phyloP scores from a whole-genome alignment of 2,797 vertebrate genomes.

The Austrolebias charrua region DNA sequence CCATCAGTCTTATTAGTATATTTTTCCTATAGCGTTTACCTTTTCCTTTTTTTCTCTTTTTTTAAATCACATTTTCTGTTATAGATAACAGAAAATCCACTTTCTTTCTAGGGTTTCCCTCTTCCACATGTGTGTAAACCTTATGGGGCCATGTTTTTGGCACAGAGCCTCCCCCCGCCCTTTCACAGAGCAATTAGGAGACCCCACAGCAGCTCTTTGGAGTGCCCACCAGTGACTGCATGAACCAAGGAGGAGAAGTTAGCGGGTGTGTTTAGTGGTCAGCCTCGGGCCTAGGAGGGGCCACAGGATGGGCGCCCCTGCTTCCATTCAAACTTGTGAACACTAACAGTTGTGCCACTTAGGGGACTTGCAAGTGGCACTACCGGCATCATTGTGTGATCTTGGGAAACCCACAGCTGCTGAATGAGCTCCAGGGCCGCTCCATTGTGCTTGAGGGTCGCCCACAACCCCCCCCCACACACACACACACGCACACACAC shows the following conservation, averaged over 20 bases:
- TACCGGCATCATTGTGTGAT: slow-evolving; percentile 84
- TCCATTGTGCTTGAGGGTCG: slow-evolving; percentile 78
- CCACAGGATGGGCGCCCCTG: slow-evolving; percentile 50
- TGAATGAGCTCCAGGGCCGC: slow-evolving; percentile 76
- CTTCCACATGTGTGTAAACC: slow-evolving; percentile 36
- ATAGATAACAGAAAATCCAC: background rate
- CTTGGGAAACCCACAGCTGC: slow-evolving; percentile 90
- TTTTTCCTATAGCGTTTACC: no score
- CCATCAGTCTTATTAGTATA: background rate
- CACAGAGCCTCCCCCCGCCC: slow-evolving; percentile 40
- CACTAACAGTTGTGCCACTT: slow-evolving; percentile 78
- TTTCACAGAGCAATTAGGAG: slow-evolving; percentile 71
- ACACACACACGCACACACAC: slow-evolving; percentile 6
- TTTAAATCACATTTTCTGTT: no score
- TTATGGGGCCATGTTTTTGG: slow-evolving; percentile 59
- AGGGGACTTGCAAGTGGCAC: slow-evolving; percentile 78
- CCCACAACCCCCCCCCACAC: slow-evolving; percentile 48
- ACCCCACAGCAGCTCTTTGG: slow-evolving; percentile 57
- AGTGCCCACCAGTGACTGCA: slow-evolving; percentile 71
- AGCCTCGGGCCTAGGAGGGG: slow-evolving; percentile 63
- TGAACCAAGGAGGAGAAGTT: slow-evolving; percentile 69
- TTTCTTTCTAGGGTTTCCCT: no score
- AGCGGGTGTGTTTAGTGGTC: slow-evolving; percentile 77
- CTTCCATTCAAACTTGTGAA: slow-evolving; percentile 82
- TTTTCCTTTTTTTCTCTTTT: no score